A percentile compares a stretch with the other conserved stretches of the same genome.
These are phyloP conservation scores for Poecilia latipinna DNA, from an alignment of 2,113 vertebrate species.

Conservation along the genomic window DNA sequence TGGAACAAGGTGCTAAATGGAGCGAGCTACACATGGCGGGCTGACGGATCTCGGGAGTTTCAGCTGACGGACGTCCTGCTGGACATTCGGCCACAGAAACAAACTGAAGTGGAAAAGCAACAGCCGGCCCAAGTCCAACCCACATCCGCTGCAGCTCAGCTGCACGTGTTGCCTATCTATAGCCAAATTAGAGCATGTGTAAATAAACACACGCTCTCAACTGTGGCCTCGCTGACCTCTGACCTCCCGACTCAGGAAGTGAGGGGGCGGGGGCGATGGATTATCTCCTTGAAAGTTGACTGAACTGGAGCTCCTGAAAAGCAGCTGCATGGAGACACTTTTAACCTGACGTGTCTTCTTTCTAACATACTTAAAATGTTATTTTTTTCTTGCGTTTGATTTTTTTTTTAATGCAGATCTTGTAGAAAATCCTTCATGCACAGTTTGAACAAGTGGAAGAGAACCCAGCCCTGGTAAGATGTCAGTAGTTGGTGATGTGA, in stretches of 20 bases:
- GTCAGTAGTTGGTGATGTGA: too few relatives aligned
- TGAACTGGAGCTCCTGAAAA: too few relatives aligned
- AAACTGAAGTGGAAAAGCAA: background rate
- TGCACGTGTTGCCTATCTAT: background rate
- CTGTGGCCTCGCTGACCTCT: background rate
- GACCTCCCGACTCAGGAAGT: conserved; percentile 35
- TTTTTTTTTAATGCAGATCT: too few relatives aligned
- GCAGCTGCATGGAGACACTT: too few relatives aligned
- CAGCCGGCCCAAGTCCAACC: background rate
- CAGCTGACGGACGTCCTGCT: background rate
- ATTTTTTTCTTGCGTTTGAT: too few relatives aligned
- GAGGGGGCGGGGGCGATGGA: background rate
- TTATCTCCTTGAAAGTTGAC: too few relatives aligned
- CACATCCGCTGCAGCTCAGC: background rate
- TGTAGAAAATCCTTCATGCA: too few relatives aligned
- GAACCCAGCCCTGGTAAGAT: too few relatives aligned
- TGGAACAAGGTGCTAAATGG: too few relatives aligned
- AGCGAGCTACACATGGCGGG: background rate
- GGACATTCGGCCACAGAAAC: conserved; percentile 1
- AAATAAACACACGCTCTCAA: conserved; percentile 23
- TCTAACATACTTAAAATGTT: too few relatives aligned
- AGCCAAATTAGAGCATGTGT: background rate
- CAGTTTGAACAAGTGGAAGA: too few relatives aligned
- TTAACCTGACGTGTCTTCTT: too few relatives aligned
- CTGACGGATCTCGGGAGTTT: background rate